Evolutionary conservation across 2,888 invertebrate species (phyloP).

Genomic region (Leptinotarsa peninsularis): DNA sequence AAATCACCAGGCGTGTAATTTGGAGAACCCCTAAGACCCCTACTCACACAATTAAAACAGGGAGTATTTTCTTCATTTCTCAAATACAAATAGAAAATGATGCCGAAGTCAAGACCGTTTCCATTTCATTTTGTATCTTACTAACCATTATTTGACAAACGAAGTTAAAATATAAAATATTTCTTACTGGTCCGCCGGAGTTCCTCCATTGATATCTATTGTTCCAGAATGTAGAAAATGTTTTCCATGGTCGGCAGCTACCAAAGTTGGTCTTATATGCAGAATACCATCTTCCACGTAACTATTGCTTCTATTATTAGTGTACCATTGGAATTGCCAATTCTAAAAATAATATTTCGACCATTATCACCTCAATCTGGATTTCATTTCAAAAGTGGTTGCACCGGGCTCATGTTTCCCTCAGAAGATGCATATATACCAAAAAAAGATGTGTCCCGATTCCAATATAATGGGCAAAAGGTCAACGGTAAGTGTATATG

Average conservation of each 20-base stretch:
- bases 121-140: not conserved
- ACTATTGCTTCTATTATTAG: constrained; percentile 76
- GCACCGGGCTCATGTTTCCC: too few species aligned
- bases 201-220: constrained; percentile 72
- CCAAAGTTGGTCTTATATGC: constrained; percentile 73
- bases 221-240: constrained; percentile 68
- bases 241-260: constrained; percentile 70
- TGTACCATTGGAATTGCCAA: constrained; percentile 76
- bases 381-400: too few species aligned
- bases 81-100: too few species aligned
- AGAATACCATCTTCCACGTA: constrained; percentile 71
- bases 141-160: not conserved
- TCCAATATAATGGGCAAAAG: too few species aligned
- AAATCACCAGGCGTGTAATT: too few species aligned
- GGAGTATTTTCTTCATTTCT: too few species aligned
- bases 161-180: not conserved
- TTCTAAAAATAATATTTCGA: constrained; percentile 1
- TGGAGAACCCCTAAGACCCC: too few species aligned
- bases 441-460: too few species aligned
- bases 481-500: too few species aligned
- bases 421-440: too few species aligned
- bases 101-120: not conserved
- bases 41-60: too few species aligned
- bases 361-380: not conserved
- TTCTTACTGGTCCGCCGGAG: constrained; percentile 72